phyloP scores from a whole-genome alignment of 2,888 invertebrate genomes.

The Reticulitermes lucifugus region DNA sequence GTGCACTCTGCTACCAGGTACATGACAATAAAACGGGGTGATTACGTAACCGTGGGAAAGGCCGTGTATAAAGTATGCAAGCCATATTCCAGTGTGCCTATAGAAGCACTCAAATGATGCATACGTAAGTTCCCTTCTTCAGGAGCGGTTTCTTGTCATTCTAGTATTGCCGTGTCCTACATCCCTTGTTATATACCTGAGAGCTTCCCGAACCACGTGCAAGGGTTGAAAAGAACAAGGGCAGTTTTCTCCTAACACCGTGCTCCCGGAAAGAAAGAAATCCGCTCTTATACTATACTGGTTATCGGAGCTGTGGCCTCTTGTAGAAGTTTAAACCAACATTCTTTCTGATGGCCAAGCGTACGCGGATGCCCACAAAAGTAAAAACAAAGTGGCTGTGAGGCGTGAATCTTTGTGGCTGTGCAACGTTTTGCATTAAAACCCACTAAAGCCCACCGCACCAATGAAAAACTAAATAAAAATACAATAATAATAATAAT shows the following conservation, averaged over 20 bases:
- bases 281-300: neutral
- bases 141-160: no score
- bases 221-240: conserved; percentile 24
- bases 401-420: no score
- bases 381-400: no score
- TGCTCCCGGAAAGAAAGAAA: no score
- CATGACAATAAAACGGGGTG: neutral
- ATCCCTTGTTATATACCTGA: conserved; percentile 2
- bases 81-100: neutral
- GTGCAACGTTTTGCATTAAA: no score
- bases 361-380: neutral
- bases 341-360: neutral
- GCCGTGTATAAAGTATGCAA: conserved; percentile 41
- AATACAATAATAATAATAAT: no score
- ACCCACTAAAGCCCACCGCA: no score
- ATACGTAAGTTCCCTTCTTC: conserved; percentile 37
- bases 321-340: neutral
- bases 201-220: conserved; percentile 8
- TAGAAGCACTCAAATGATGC: conserved; percentile 38
- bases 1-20: conserved; percentile 29
- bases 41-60: conserved; percentile 35
- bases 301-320: neutral
- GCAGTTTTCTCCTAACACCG: conserved; percentile 1
- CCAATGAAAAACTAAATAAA: no score
- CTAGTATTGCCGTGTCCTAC: neutral